Evolutionary conservation across 2,797 vertebrate species (phyloP).

Genomic region (Lagodon rhomboides): DNA sequence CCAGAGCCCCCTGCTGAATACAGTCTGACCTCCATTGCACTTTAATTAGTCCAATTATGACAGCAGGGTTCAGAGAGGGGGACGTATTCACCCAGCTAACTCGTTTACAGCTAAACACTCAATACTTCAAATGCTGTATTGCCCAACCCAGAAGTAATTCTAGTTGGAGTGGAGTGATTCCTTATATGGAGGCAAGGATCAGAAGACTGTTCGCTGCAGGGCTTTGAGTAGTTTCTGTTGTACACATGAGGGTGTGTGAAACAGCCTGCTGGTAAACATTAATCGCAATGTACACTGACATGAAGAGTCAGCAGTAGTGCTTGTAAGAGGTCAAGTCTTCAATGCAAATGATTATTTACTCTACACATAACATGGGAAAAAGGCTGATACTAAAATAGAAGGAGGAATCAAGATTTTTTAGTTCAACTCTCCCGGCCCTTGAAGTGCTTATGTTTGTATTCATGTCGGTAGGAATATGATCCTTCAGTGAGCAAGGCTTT

Average conservation of each 20-base stretch:
- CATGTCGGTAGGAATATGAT: constrained; percentile 12
- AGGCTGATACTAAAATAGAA: not conserved
- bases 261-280: constrained; percentile 58
- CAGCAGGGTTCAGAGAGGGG: constrained; percentile 18
- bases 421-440: not conserved
- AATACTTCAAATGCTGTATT: constrained; percentile 32
- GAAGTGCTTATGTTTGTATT: not conserved
- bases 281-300: constrained; percentile 43
- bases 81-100: constrained; percentile 23
- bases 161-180: constrained; percentile 42
- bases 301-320: constrained; percentile 29
- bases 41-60: constrained; percentile 55
- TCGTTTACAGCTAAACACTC: constrained; percentile 59
- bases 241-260: constrained; percentile 60
- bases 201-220: constrained; percentile 46
- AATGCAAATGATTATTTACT: constrained; percentile 31
- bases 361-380: constrained; percentile 19
- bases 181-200: constrained; percentile 73
- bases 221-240: constrained; percentile 66
- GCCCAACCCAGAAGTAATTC: constrained; percentile 45
- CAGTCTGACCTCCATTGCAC: constrained; percentile 23
- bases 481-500: not conserved
- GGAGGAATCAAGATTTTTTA: not conserved
- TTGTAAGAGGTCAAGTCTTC: not conserved
- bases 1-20: constrained; percentile 20